Percentiles rank a stretch among this genome's conserved stretches.
Evolutionary conservation across 2,888 invertebrate genomes (phyloP).

Genomic region (Drosophila siamana): DNA sequence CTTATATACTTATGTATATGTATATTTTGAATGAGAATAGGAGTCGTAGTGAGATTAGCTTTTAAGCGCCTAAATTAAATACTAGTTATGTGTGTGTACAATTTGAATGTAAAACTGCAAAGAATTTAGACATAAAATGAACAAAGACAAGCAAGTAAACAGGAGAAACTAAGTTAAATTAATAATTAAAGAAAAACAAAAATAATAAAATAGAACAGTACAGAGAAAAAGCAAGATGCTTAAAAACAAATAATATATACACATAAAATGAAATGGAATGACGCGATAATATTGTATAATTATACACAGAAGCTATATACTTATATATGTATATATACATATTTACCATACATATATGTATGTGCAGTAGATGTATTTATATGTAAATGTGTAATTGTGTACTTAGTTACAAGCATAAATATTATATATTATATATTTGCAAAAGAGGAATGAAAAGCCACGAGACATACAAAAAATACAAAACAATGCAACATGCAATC

Average conservation of each 20-base stretch:
- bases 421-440: constrained; percentile 67
- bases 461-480: constrained; percentile 58
- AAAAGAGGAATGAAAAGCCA: constrained; percentile 52
- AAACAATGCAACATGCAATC: constrained; percentile 38
- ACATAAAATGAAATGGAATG: constrained; percentile 36
- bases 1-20: constrained; percentile 37
- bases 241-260: constrained; percentile 48
- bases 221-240: constrained; percentile 54
- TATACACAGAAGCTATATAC: constrained; percentile 67
- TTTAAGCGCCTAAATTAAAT: constrained; percentile 72
- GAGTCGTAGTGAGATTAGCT: constrained; percentile 75
- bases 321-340: constrained; percentile 53
- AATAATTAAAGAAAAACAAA: constrained; percentile 6
- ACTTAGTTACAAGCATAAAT: constrained; percentile 70
- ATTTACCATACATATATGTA: constrained; percentile 65
- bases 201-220: constrained; percentile 31
- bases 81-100: constrained; percentile 67
- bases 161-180: constrained; percentile 46
- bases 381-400: constrained; percentile 81
- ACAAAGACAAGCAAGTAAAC: constrained; percentile 57
- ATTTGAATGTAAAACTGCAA: constrained; percentile 68
- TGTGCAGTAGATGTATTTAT: constrained; percentile 78
- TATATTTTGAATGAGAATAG: constrained; percentile 49
- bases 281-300: constrained; percentile 77
- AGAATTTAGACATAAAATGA: constrained; percentile 79